These are phyloP conservation scores for Phrynocephalus vlangalii DNA, from an alignment of 2,797 vertebrate species.

Conservation along the genomic window DNA sequence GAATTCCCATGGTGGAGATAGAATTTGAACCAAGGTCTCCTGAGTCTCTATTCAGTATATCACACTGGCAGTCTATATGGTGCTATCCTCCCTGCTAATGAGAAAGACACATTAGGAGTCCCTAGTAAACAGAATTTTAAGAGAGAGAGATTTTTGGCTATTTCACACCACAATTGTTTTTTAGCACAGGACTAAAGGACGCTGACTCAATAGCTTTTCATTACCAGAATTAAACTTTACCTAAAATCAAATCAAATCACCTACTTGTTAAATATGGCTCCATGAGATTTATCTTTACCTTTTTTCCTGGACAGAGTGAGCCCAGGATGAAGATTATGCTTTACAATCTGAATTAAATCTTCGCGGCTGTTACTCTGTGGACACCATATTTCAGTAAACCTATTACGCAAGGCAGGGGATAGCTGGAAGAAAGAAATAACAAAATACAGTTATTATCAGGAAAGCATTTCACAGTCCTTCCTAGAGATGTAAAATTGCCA, in stretches of 20 bases:
- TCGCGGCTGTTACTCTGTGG: conserved; percentile 87
- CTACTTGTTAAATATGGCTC: background rate
- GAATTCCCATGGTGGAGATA: too few species aligned
- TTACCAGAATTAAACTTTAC: background rate
- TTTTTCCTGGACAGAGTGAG: conserved; percentile 80
- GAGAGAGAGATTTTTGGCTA: background rate
- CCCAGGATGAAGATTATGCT: conserved; percentile 87
- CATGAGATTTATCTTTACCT: conserved; percentile 73
- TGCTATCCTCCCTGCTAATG: background rate
- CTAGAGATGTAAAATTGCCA: background rate
- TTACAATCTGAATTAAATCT: conserved; percentile 91
- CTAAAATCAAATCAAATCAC: background rate
- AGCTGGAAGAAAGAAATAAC: conserved; percentile 80
- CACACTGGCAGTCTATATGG: background rate
- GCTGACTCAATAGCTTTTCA: background rate
- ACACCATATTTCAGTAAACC: conserved; percentile 99
- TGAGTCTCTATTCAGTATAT: too few species aligned
- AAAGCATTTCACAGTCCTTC: background rate
- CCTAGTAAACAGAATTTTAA: background rate
- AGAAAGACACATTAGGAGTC: background rate
- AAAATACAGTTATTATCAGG: background rate
- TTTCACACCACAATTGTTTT: background rate
- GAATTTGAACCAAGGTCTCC: too few species aligned
- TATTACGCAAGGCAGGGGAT: conserved; percentile 94
- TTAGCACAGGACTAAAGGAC: background rate